Conservation (phyloP, 2,888 invertebrate species). For the Perdita meconis region DNA sequence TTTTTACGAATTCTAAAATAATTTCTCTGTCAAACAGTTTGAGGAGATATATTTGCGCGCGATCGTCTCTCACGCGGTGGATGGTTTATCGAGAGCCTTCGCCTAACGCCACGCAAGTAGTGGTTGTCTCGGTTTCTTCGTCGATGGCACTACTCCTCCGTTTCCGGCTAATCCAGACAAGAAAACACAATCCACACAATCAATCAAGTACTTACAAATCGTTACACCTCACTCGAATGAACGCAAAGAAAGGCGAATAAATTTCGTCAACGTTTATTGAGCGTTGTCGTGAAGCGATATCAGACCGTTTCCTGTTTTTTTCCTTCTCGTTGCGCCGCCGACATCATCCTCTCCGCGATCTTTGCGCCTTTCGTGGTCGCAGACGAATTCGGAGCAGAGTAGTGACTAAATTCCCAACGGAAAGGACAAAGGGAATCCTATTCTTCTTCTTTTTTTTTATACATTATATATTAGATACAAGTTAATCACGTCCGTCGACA, state of each 20-base stretch:
- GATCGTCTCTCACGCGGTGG: not conserved
- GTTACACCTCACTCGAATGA: constrained; percentile 48
- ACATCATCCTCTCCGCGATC: constrained; percentile 27
- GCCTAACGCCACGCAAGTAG: constrained; percentile 50
- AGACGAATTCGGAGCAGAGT: not conserved
- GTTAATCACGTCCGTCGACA: not conserved
- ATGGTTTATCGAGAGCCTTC: constrained; percentile 19
- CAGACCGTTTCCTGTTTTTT: constrained; percentile 37
- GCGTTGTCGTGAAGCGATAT: constrained; percentile 51
- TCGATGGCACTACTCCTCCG: constrained; percentile 68
- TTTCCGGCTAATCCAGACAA: constrained; percentile 38
- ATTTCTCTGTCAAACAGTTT: constrained; percentile 23
- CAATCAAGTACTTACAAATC: constrained; percentile 67
- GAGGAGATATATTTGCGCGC: not conserved
- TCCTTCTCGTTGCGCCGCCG: not conserved
- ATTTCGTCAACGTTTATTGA: constrained; percentile 62
- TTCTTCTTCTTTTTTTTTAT: not conserved
- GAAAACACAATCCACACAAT: constrained; percentile 69
- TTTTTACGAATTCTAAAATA: constrained; percentile 42
- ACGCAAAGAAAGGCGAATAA: constrained; percentile 44
- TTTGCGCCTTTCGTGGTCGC: constrained; percentile 15
- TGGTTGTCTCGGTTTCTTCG: constrained; percentile 44
- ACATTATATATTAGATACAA: not conserved
- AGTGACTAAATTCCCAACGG: not conserved
- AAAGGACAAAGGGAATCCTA: not conserved